Evolutionary conservation across 2,797 vertebrate species (phyloP).

Genomic region (Catamblyrhynchus diadema): DNA sequence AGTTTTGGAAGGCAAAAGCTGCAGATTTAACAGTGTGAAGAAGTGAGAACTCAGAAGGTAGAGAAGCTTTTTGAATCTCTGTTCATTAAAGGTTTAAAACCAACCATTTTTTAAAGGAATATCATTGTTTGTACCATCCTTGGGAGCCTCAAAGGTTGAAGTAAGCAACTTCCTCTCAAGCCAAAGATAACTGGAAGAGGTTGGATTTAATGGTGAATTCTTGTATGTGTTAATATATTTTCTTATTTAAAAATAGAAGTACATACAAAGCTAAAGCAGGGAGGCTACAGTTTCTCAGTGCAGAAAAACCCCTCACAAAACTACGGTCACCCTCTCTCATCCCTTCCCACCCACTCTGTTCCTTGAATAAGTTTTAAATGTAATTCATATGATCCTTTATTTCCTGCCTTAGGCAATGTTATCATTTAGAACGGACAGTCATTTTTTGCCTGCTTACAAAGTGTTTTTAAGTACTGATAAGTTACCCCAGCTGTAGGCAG

Average conservation of each 20-base stretch:
- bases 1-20: background rate
- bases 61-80: background rate
- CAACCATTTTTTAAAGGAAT: background rate
- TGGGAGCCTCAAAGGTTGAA: background rate
- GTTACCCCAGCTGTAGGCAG: background rate
- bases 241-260: background rate
- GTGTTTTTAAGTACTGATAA: conserved; percentile 6
- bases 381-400: background rate
- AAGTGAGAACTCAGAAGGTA: background rate
- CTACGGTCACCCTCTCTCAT: background rate
- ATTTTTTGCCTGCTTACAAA: conserved; percentile 31
- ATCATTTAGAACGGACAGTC: background rate
- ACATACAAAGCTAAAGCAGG: background rate
- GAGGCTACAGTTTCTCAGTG: background rate
- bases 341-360: background rate
- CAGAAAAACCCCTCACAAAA: background rate
- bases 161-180: background rate
- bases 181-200: conserved; percentile 50
- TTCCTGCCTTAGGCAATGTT: background rate
- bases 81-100: background rate
- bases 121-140: conserved; percentile 1
- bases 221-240: conserved; percentile 22
- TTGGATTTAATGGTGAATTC: background rate
- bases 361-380: background rate
- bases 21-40: background rate